phyloP scores from a whole-genome alignment of 2,113 vertebrate species.

The Pongo pygmaeus region DNA sequence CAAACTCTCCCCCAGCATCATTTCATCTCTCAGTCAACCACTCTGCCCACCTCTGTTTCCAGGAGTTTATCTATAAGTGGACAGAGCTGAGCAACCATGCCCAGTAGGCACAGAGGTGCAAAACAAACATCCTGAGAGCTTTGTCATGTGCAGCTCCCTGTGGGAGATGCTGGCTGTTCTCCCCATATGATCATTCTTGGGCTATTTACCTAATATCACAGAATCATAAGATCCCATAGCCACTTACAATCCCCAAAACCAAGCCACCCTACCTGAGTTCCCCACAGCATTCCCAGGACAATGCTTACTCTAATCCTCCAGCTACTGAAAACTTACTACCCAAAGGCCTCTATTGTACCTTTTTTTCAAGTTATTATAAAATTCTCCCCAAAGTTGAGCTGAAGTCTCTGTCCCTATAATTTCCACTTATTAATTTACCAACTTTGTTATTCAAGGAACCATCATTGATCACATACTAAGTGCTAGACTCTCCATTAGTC shows the following conservation, averaged over 20 bases:
- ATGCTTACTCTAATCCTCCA: neutral
- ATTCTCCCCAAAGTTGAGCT: neutral
- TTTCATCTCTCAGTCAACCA: neutral
- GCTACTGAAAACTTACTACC: neutral
- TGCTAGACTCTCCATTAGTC: neutral
- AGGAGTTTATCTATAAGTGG: neutral
- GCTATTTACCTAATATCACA: neutral
- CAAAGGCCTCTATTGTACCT: neutral
- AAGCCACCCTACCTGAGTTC: neutral
- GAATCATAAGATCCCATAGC: neutral
- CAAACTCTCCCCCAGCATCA: neutral
- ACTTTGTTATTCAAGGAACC: neutral
- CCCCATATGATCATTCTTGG: neutral
- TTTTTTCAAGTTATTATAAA: neutral
- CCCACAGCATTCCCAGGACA: neutral
- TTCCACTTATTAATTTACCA: neutral
- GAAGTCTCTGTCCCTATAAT: neutral
- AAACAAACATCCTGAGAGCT: neutral
- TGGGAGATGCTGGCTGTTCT: neutral
- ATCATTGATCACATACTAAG: neutral
- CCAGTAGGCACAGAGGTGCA: neutral
- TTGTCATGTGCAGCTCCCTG: neutral
- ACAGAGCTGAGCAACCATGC: neutral
- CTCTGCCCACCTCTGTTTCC: neutral
- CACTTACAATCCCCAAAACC: neutral